Base-by-base conservation (phyloP, 2,888 invertebrate genomes). In the Adelphocoris suturalis region DNA sequence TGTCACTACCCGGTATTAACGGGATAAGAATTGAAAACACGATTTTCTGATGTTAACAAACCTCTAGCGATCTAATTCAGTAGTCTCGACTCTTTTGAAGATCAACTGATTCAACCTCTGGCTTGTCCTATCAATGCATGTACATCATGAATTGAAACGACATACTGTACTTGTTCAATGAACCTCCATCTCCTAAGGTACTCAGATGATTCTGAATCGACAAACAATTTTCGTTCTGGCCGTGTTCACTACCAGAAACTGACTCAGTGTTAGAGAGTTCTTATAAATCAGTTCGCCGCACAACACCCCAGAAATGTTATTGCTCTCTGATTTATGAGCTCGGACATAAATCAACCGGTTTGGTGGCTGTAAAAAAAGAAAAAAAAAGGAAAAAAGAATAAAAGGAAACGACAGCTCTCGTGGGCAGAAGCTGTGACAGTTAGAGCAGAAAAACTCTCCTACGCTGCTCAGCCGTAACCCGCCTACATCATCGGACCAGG, bases 401-500 rank as follows among this genome's bases (percentile, higher is more conserved):
- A 19, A 23, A 19, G 19, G 12, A 27, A 68, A 68, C n/a, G 23
- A 68, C 68, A 12, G 5, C 68, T 68, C 23, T 9, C 68, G 68
- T 68, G 68, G 68, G 68, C 68, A 68, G 68, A 7, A 68, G 68
- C 68, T 23, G 68, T 27, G 68, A 68, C 68, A 68, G 68, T 68
- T 68, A 23, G 68, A 68, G 68, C 68, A 68, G 68, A 68, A 68
- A 68, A 68, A 68, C 68, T 68, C 61, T 61, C 68, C 68, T 68
- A 68, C 68, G 68, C 68, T 27, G 9, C 13, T 23, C 23, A 13
- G 23, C 68, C 68, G 68, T 68, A 68, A 68, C 27, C 19, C 68
- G 68, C 68, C 68, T 68, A 68, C 68, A 23, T 23, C 68, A 23
- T 23, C 57, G 37, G 37, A 37, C 68, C 19, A 19, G 61, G 68